phyloP scores from a whole-genome alignment of 1,140 invertebrate species.

The Drosophila navojoa region DNA sequence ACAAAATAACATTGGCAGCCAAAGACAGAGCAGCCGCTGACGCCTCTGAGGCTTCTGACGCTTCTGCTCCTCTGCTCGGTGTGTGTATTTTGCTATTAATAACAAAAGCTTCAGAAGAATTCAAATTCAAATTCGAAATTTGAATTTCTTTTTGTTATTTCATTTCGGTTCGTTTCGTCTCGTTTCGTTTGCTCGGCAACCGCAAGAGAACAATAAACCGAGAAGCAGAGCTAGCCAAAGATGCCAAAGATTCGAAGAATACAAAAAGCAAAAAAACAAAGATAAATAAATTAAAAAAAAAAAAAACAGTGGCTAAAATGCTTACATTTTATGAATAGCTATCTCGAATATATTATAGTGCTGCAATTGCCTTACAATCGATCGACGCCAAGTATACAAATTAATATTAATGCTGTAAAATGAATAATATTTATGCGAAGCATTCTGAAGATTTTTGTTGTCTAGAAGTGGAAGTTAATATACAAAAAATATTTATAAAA shows the following conservation, averaged over 20 bases:
- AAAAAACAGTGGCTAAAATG: constrained; percentile 43
- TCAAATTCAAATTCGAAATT: constrained; percentile 58
- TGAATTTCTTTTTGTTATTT: constrained; percentile 37
- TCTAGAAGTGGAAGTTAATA: too few relatives aligned
- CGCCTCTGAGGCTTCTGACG: background rate
- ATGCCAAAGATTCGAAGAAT: too few relatives aligned
- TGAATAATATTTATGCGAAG: too few relatives aligned
- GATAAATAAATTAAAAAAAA: constrained; percentile 12
- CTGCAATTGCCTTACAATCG: constrained; percentile 38
- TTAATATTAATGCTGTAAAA: too few relatives aligned
- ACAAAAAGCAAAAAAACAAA: constrained; percentile 4
- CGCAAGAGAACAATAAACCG: constrained; percentile 74
- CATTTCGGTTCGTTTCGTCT: constrained; percentile 46
- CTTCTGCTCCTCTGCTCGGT: constrained; percentile 53
- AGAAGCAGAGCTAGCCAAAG: constrained; percentile 26
- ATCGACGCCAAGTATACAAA: constrained; percentile 8
- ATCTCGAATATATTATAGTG: constrained; percentile 27
- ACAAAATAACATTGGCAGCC: constrained; percentile 75
- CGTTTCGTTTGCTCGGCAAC: constrained; percentile 64
- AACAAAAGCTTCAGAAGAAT: constrained; percentile 79
- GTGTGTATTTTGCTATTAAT: constrained; percentile 80
- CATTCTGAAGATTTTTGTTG: too few relatives aligned
- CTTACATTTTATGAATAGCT: constrained; percentile 51
- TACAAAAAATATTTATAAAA: too few relatives aligned
- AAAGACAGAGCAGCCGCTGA: constrained; percentile 23